Evolutionary conservation across 1,140 invertebrate genomes (phyloP).

Genomic region (Pygmarrhopalites habei): DNA sequence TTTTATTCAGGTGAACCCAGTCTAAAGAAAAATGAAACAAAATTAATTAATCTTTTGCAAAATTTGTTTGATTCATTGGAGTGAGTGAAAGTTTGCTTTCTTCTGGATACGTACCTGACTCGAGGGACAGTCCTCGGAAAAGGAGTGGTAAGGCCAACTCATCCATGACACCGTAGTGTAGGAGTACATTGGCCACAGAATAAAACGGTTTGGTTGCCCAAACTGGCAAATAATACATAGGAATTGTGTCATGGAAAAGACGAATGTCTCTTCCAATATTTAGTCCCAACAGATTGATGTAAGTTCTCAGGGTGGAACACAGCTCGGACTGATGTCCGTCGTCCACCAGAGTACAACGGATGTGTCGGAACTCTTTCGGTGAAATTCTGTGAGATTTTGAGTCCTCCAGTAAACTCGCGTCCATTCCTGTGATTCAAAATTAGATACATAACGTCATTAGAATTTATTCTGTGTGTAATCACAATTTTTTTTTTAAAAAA

Average conservation of each 20-base stretch:
- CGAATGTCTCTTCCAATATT: constrained; percentile 39
- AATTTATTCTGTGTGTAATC: too few relatives aligned
- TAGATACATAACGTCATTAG: too few relatives aligned
- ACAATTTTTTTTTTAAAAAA: too few relatives aligned
- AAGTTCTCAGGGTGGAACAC: constrained; percentile 33
- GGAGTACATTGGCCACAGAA: constrained; percentile 40
- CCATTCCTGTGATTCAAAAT: constrained; percentile 1
- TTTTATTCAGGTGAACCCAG: constrained; percentile 20
- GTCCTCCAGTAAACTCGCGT: constrained; percentile 22
- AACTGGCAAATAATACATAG: constrained; percentile 41
- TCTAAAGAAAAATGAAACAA: too few relatives aligned
- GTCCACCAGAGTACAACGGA: constrained; percentile 38
- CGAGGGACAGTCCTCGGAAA: constrained; percentile 37
- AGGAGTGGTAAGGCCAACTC: constrained; percentile 40
- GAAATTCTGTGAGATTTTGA: constrained; percentile 38
- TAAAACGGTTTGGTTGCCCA: constrained; percentile 38
- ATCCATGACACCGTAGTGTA: constrained; percentile 41
- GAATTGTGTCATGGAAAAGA: constrained; percentile 40
- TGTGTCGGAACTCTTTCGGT: constrained; percentile 39
- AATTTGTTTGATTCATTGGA: too few relatives aligned
- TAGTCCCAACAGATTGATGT: constrained; percentile 27
- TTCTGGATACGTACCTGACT: constrained; percentile 28
- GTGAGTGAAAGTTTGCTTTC: neutral
- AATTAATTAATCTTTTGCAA: too few relatives aligned
- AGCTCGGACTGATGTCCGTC: constrained; percentile 38